Percentiles rank a stretch among this genome's conserved stretches.
phyloP scores from a whole-genome alignment of 2,113 vertebrate species.

The Oceanodroma tethys region DNA sequence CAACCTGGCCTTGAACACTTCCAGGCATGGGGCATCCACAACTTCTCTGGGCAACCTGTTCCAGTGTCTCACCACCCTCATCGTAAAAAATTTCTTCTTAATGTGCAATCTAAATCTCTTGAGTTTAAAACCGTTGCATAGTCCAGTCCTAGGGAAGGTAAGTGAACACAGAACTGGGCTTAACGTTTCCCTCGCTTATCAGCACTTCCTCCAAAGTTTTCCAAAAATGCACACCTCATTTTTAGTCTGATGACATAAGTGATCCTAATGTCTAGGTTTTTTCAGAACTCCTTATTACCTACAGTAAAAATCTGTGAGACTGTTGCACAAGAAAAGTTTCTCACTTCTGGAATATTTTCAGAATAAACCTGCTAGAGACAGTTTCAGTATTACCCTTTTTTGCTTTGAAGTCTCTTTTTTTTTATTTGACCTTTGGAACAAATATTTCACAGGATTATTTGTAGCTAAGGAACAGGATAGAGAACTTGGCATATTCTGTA shows the following conservation, averaged over 20 bases:
- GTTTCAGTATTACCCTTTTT: neutral
- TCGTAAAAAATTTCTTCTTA: neutral
- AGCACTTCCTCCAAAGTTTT: neutral
- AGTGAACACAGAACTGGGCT: neutral
- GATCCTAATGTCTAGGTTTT: neutral
- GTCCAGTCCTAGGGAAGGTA: neutral
- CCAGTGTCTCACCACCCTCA: neutral
- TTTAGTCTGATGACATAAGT: neutral
- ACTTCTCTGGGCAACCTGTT: neutral
- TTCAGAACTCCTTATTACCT: neutral
- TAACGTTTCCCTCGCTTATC: neutral
- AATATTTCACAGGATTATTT: constrained; percentile 50
- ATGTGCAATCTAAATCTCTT: neutral
- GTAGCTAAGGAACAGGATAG: constrained; percentile 1
- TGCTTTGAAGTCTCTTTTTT: neutral
- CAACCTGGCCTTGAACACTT: neutral
- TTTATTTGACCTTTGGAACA: constrained; percentile 16
- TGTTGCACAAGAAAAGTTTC: neutral
- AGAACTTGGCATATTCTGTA: neutral
- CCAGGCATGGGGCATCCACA: neutral
- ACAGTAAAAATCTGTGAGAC: neutral
- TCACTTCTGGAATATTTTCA: neutral
- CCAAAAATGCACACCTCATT: neutral
- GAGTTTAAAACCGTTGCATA: neutral
- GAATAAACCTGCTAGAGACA: neutral